phyloP scores from a whole-genome alignment of 2,113 vertebrate species.

The Lagopus muta region DNA sequence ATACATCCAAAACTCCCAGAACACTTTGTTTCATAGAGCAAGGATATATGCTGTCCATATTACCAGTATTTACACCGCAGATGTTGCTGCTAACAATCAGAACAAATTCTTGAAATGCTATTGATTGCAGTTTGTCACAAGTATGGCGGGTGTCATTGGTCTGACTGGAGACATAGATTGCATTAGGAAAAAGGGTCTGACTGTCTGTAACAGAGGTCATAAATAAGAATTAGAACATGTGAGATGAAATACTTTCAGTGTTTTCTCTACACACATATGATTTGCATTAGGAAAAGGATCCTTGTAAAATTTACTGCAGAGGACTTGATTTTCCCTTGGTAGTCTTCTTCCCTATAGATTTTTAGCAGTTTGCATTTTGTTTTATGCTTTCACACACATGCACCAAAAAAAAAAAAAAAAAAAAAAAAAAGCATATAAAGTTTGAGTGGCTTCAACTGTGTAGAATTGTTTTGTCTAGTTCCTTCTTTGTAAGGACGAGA shows the following conservation, averaged over 20 bases:
- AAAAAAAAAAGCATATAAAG: neutral
- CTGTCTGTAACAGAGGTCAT: neutral
- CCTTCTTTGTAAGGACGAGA: accelerated
- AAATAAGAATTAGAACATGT: constrained; percentile 32
- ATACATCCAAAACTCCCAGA: neutral
- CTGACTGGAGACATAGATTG: neutral
- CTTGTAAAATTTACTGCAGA: constrained; percentile 37
- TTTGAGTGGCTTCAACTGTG: neutral
- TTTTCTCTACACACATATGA: neutral
- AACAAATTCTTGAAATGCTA: neutral
- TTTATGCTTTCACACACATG: neutral
- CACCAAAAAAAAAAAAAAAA: neutral
- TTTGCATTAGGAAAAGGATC: constrained; percentile 33
- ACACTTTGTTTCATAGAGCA: neutral
- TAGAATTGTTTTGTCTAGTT: neutral
- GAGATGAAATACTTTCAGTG: constrained; percentile 17
- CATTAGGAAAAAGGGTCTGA: neutral
- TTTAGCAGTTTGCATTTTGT: neutral
- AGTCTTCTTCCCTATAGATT: neutral
- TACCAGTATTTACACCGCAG: neutral
- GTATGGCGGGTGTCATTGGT: neutral
- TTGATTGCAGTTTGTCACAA: constrained; percentile 19
- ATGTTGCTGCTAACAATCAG: neutral
- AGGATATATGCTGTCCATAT: neutral
- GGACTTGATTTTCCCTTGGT: neutral